A percentile compares a stretch with the other conserved stretches of the same genome.
phyloP scores from a whole-genome alignment of 2,888 invertebrate species.

The Slavum lentiscoides region DNA sequence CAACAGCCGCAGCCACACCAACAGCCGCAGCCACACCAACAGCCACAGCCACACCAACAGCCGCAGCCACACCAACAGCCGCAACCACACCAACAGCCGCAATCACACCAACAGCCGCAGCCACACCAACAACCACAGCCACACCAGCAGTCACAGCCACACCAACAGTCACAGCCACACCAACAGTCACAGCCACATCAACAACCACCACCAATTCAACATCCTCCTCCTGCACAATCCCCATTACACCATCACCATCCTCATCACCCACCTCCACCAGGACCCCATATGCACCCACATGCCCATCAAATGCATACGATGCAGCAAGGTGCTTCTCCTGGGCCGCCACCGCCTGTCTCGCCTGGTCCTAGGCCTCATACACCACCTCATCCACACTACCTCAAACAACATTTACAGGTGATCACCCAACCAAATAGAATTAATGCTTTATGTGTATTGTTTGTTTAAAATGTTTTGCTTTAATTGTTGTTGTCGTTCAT shows the following conservation, averaged over 20 bases:
- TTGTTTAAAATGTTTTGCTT: slow-evolving; percentile 54
- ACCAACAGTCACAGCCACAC: slow-evolving; percentile 33
- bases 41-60: slow-evolving; percentile 52
- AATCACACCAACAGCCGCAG: slow-evolving; percentile 22
- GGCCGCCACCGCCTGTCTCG: slow-evolving; percentile 58
- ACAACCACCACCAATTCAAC: slow-evolving; percentile 49
- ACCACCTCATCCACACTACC: slow-evolving; percentile 67
- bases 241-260: slow-evolving; percentile 54
- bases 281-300: slow-evolving; percentile 54
- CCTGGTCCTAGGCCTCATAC: slow-evolving; percentile 62
- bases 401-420: slow-evolving; percentile 67
- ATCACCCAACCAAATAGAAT: slow-evolving; percentile 18
- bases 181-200: slow-evolving; percentile 43
- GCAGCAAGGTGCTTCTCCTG: slow-evolving; percentile 57
- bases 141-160: slow-evolving; percentile 43
- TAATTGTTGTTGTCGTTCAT: background rate
- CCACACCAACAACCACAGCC: slow-evolving; percentile 61
- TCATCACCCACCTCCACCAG: slow-evolving; percentile 49
- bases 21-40: slow-evolving; percentile 54
- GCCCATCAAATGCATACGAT: slow-evolving; percentile 57
- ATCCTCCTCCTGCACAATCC: slow-evolving; percentile 51
- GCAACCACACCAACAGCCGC: slow-evolving; percentile 30
- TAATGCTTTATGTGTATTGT: slow-evolving; percentile 34
- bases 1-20: slow-evolving; percentile 28
- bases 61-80: slow-evolving; percentile 53